Evolutionary conservation across 1,140 invertebrate species (phyloP), one percentile per base, ranked within the genome.

Genomic region (Dolichoris vasculosae): DNA sequence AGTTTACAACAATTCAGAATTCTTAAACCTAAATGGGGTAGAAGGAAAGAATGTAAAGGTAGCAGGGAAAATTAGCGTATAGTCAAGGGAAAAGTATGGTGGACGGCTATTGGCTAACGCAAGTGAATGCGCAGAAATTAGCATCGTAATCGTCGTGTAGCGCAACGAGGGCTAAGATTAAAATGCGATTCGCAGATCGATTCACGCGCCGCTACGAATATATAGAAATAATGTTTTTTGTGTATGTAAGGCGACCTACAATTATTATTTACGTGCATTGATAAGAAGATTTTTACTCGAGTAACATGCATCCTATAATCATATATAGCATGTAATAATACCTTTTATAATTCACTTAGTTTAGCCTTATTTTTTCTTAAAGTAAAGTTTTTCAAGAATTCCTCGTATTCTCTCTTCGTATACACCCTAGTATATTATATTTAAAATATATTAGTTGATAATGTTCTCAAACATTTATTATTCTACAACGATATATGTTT

Each of bases 231-330:
- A 7, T 26, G 23, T 55, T n/a, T 71, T 71, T 30, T 38, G 30
- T 51, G 17, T 26, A 63, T 7, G 55, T 38, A 35, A 63, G 51
- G 32, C 59, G 59, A 35, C 46, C 32, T 32, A 71, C 46, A 71
- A 84, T 84, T 84, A 79, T 79, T 85, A 81, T 85, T 81, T 48
- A 85, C 78, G 78, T 81, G 77, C 77, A 71, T 79, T 76, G 83
- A 85, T 80, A 69, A 32, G 40, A 81, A 73, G 67, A 69, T 79
- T 84, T 79, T 46, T 82, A 71, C 67, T 26, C 64, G 55, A 11
- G 63, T 35, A 64, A 78, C 75, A 84, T 76, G 75, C 46, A 69
- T 59, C 55, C 55, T 23, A 9, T 13, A 78, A 40, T 55, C 35
- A 63, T 55, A 38, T 26, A 15, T 38, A 55, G 23, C 59, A 32